Conservation (phyloP, 2,888 invertebrate species). For the Aethes cnicana region DNA sequence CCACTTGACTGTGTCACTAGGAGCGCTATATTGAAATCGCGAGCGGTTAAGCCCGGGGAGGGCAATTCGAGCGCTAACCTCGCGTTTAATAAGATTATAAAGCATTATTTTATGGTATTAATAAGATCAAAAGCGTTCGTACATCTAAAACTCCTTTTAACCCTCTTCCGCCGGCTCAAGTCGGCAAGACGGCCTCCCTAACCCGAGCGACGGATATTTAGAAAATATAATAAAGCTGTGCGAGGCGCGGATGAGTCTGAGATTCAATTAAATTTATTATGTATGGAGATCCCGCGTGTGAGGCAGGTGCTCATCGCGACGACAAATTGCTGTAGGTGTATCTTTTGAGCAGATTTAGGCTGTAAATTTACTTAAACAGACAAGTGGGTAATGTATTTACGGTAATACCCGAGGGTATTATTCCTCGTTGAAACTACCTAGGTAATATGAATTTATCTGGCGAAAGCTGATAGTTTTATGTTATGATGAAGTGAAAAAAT, state of each 20-base stretch:
- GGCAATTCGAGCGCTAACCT: conserved; percentile 84
- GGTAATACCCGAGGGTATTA: not conserved
- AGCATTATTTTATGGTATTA: conserved; percentile 89
- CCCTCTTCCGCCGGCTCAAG: conserved; percentile 75
- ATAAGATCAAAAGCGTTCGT: conserved; percentile 88
- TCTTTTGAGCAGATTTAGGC: conserved; percentile 49
- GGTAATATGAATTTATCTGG: not conserved
- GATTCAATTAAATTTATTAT: conserved; percentile 82
- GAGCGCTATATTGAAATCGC: conserved; percentile 67
- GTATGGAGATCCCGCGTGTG: conserved; percentile 77
- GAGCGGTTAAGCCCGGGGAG: conserved; percentile 60
- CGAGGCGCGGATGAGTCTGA: conserved; percentile 73
- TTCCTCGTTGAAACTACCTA: not conserved
- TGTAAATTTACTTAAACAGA: conserved; percentile 24
- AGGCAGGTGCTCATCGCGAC: conserved; percentile 72
- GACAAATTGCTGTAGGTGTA: conserved; percentile 66
- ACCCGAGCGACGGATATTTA: conserved; percentile 75
- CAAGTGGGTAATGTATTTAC: conserved; percentile 10
- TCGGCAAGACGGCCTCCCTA: conserved; percentile 77
- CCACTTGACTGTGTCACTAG: conserved; percentile 49
- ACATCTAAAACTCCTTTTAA: conserved; percentile 83
- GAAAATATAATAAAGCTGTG: conserved; percentile 74
- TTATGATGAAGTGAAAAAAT: not conserved
- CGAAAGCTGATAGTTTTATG: not conserved
- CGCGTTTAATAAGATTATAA: conserved; percentile 89